Evolutionary conservation across 2,797 vertebrate species (phyloP), one percentile per base, ranked within the genome.

Genomic region (Chelon auratus): DNA sequence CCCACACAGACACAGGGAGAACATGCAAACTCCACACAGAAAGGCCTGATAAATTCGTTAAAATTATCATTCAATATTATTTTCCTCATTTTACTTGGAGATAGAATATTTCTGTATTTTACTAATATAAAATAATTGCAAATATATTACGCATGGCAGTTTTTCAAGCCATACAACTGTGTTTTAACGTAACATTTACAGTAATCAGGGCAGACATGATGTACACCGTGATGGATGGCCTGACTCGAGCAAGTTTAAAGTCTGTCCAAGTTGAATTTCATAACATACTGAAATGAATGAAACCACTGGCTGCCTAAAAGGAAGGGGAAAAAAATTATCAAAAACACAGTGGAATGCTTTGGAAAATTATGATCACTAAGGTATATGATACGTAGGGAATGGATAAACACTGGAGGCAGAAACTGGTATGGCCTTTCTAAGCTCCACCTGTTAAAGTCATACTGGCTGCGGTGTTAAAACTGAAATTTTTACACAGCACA

Each of bases 181-280:
- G 68, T 77, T 55, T 64, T 36, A 45, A 36, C 52, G 40, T n/a
- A 10, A 48, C 33, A 15, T 5, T 80, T 72, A 81, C 47, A 40
- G 10, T 62, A 71, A 84, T 71, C 33, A 15, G 40, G 14, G 43
- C 33, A 13, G 75, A 80, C 82, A 36, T 55, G 78, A 74, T 78
- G 68, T 52, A 9, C 60, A 10, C 45, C 13, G 67, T 78, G 86
- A 80, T 68, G 68, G 65, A 85, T 66, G 53, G 56, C 58, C 58
- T 30, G 48, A 72, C 30, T 60, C 63, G 17, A 40, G 18, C 77
- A 59, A 59, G 68, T 62, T 75, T 81, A 43, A 74, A 72, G 75
- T 77, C 57, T 45, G 61, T 83, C 71, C 55, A 53, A 80, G 70
- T 51, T 50, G 24, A 72, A 75, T 77, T 85, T 87, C 66, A 77